Conservation (phyloP, 2,888 invertebrate genomes). For the Agonopterix alstromeriana region DNA sequence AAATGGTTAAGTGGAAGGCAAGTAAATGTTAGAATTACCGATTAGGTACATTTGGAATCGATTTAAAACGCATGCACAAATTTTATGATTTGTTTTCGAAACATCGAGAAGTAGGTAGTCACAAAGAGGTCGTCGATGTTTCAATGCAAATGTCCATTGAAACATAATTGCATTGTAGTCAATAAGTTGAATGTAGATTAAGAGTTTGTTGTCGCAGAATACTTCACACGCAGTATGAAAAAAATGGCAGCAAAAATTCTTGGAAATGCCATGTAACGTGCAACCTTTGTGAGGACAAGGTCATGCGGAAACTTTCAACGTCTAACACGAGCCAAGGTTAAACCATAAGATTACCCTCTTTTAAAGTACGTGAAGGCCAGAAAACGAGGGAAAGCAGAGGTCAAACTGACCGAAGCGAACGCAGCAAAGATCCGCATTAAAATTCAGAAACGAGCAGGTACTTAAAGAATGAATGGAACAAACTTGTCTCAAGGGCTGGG, state of each 20-base stretch:
- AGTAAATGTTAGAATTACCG: no score
- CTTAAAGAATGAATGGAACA: not conserved
- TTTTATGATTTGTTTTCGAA: no score
- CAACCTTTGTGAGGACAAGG: conserved; percentile 49
- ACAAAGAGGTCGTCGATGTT: no score
- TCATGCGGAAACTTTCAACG: conserved; percentile 40
- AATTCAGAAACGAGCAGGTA: not conserved
- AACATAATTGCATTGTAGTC: no score
- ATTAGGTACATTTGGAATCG: no score
- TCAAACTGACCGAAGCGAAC: conserved; percentile 4
- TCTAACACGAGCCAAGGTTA: conserved; percentile 20
- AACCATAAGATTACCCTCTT: conserved; percentile 22
- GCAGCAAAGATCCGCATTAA: conserved; percentile 3
- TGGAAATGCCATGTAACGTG: conserved; percentile 22
- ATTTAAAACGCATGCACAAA: no score
- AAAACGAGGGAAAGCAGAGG: conserved; percentile 6
- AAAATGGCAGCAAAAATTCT: conserved; percentile 20
- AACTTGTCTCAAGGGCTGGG: not conserved
- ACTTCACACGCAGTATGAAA: no score
- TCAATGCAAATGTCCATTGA: no score
- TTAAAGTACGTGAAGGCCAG: not conserved
- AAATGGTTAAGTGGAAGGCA: no score
- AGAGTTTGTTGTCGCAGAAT: not conserved
- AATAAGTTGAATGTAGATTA: no score
- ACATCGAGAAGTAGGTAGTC: no score